Evolutionary conservation across 2,797 vertebrate genomes (phyloP), one percentile per base, ranked within the genome.

Genomic region (Pipistrellus kuhlii): DNA sequence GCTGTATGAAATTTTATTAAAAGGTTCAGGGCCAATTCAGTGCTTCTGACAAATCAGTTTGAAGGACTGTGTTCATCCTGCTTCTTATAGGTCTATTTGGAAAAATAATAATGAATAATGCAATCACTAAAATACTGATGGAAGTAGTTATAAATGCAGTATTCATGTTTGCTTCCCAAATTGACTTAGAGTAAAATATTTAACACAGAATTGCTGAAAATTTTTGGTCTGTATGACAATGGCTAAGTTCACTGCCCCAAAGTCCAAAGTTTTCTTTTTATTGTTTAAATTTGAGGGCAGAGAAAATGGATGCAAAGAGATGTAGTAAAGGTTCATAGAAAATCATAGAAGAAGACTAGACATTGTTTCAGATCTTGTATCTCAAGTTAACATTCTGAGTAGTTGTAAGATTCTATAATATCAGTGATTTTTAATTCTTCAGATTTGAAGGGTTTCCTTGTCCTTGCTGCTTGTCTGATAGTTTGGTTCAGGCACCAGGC

Each of bases 1-100:
- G 7, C 4, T 88, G 2, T 87, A 89, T 91, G 78, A 91, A 95
- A 96, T 93, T 73, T 95, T 92, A 97, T 88, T 66, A 92, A 96
- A 94, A 96, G 89, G 95, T 68, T 95, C 77, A 88, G 23, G 55
- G 59, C 62, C 73, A 92, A 94, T 93, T 69, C 38, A 90, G 77
- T 88, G 90, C 41, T 72, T 88, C 35, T 69, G 35, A 83, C 21
- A 96, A 97, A 95, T 64, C 20, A 83, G 48, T 93, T 86, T 89
- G 11, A 46, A 95, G 27, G 10, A 68, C 23, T 44, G 27, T 91
- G 12, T 75, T 44, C 77, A 85, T 91, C 89, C 77, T 87, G 9
- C 18, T 96, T 92, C 85, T 93, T 94, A 94, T 71, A 94, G 35
- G 27, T 51, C 46, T 76, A 87, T 88, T 96, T 91, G 41, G 15